A percentile compares a stretch with the other conserved stretches of the same genome.
Conservation (phyloP, 2,888 invertebrate species). For the Caenorhabditis panamensis region DNA sequence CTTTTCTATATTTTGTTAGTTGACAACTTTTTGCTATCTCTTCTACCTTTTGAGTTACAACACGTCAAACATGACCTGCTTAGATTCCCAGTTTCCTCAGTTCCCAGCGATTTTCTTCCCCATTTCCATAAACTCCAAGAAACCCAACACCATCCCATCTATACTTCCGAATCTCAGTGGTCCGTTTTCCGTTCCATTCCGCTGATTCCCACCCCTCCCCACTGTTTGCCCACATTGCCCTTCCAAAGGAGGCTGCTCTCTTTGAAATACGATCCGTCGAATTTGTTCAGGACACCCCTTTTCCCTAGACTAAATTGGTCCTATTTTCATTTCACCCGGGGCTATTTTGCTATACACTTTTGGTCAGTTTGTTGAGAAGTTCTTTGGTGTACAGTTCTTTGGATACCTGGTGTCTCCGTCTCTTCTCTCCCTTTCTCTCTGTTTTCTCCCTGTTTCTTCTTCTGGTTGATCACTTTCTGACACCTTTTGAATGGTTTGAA, state of each 20-base stretch:
- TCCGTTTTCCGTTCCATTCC: slow-evolving; percentile 20
- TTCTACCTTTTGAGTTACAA: too few species aligned
- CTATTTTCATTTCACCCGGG: too few species aligned
- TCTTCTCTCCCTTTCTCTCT: not conserved
- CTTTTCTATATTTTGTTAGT: too few species aligned
- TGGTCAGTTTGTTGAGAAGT: not conserved
- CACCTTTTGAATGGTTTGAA: not conserved
- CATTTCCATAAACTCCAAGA: slow-evolving; percentile 24
- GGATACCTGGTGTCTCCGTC: not conserved
- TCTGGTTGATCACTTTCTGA: too few species aligned
- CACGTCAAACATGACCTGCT: too few species aligned
- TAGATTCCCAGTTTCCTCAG: too few species aligned
- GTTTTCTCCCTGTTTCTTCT: not conserved
- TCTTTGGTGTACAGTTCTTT: not conserved
- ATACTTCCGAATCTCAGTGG: slow-evolving; percentile 9
- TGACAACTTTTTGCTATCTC: too few species aligned
- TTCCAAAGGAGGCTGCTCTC: slow-evolving; percentile 41
- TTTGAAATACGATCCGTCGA: slow-evolving; percentile 57
- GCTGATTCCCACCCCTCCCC: too few species aligned
- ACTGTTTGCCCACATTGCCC: slow-evolving; percentile 48
- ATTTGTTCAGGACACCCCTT: slow-evolving; percentile 56
- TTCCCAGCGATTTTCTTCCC: too few species aligned
- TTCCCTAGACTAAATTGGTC: slow-evolving; percentile 34
- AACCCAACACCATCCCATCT: slow-evolving; percentile 34
- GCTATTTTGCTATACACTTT: slow-evolving; percentile 35